Percentiles rank a stretch among this genome's conserved stretches.
These are phyloP conservation scores for Fragum whitleyi DNA, from an alignment of 2,888 invertebrate genomes.

Conservation along the genomic window DNA sequence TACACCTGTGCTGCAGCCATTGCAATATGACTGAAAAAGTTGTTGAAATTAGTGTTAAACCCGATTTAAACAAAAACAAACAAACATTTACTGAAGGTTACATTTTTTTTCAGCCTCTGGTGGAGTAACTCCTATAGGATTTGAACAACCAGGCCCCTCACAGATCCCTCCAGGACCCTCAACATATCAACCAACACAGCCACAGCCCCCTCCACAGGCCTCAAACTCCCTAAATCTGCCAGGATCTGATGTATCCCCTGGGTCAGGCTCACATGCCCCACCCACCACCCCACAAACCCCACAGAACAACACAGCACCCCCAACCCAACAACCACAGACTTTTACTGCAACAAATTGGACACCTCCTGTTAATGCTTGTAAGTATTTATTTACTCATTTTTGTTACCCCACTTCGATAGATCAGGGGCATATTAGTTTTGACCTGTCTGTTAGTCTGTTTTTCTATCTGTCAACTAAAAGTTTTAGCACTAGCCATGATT, in stretches of 20 bases:
- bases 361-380: slow-evolving; percentile 76
- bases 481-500: too few species aligned
- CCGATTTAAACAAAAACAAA: too few species aligned
- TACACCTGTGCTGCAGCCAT: too few species aligned
- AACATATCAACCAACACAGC: slow-evolving; percentile 50
- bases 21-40: too few species aligned
- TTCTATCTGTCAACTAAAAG: too few species aligned
- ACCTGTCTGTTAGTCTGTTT: too few species aligned
- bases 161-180: slow-evolving; percentile 39
- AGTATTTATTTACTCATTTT: slow-evolving; percentile 23
- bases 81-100: too few species aligned
- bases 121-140: slow-evolving; percentile 48
- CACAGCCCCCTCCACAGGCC: slow-evolving; percentile 65
- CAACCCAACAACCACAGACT: slow-evolving; percentile 45
- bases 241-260: slow-evolving; percentile 27
- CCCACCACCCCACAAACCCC: slow-evolving; percentile 73
- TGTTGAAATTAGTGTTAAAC: too few species aligned
- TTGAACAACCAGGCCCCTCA: slow-evolving; percentile 58
- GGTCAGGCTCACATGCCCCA: slow-evolving; percentile 69
- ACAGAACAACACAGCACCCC: slow-evolving; percentile 30
- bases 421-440: too few species aligned
- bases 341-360: slow-evolving; percentile 66
- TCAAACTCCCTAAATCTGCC: slow-evolving; percentile 57
- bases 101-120: slow-evolving; percentile 25
- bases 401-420: too few species aligned